Evolutionary conservation across 2,113 vertebrate genomes (phyloP), one percentile per base, ranked within the genome.

Genomic region (Phodopus roborovskii): DNA sequence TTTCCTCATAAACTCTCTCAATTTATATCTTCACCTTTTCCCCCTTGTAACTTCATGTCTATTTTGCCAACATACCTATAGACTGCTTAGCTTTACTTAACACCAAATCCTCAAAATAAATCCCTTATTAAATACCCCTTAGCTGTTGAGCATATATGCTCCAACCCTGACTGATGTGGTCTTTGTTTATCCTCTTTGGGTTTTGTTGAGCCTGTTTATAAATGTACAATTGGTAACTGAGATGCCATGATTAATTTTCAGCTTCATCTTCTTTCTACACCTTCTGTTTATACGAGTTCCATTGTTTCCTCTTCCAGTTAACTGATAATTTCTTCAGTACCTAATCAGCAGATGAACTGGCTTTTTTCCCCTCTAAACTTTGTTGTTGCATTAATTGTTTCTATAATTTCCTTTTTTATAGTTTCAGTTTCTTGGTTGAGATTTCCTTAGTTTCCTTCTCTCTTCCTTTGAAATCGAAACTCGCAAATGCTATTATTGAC

Each of bases 291-390:
- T 11, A 75, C 88, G 33, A 85, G 71, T 93, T 91, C 39, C 7
- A 28, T 70, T 92, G 78, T 71, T 93, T 73, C 60, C 11, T 62
- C 13, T 92, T 96, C 39, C 83, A 58, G 12, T 78, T 96, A 79
- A 68, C 17, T 73, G 53, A 24, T 20, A 64, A 58, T 53, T 91
- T 93, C 66, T 74, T 84, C 9, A 68, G 26, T 62, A 58, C 77
- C 26, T 42, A 92, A 48, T 53, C n/a, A n/a, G 36, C 48, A 58
- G 28, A n/a, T 66, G 74, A 79, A 11, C n/a, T 85, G n/a, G n/a
- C n/a, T 30, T 50, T 94, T 45, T 28, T 78, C 88, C 33, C 60
- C 20, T 6, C 78, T 58, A 22, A 56, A 56, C 68, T 16, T 82
- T 42, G 79, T 19, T 60, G 22, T 8, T 92, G 3, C 56, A 88